Conservation (phyloP, 2,888 invertebrate species). For the Orchesellides sinensis region DNA sequence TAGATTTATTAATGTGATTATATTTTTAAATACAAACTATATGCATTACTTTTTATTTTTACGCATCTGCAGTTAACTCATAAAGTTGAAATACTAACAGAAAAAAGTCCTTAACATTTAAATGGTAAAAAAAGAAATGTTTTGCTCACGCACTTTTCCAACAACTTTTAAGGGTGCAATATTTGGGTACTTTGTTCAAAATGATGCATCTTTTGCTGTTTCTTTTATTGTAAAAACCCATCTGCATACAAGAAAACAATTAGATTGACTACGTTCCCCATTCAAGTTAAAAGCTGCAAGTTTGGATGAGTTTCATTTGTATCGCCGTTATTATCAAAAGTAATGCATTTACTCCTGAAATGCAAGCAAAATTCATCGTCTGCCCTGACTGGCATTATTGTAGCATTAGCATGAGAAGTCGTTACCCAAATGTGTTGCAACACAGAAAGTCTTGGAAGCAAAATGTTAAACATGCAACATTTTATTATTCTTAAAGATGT, state of each 20-base stretch:
- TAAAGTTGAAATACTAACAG: too few relatives aligned
- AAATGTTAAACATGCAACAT: conserved; percentile 18
- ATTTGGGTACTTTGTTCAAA: too few relatives aligned
- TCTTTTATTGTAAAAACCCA: conserved; percentile 36
- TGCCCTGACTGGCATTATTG: too few relatives aligned
- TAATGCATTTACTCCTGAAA: too few relatives aligned
- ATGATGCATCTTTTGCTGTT: too few relatives aligned
- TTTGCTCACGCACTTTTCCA: background rate
- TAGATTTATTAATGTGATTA: too few relatives aligned
- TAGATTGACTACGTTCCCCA: background rate
- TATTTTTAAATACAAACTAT: too few relatives aligned
- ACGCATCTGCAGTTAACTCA: too few relatives aligned
- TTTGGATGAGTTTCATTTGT: background rate
- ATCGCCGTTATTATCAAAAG: background rate
- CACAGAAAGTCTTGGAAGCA: conserved; percentile 4
- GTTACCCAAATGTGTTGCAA: conserved; percentile 47
- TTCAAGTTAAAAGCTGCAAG: conserved; percentile 1
- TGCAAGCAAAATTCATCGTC: conserved; percentile 12
- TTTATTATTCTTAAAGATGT: background rate
- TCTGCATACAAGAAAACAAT: conserved; percentile 23
- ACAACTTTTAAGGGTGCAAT: too few relatives aligned
- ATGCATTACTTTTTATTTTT: too few relatives aligned
- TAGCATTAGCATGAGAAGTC: conserved; percentile 24
- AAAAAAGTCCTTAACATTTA: too few relatives aligned
- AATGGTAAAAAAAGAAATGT: too few relatives aligned